Percentiles rank a stretch among this genome's conserved stretches.
Evolutionary conservation across 2,797 vertebrate genomes (phyloP).

Genomic region (Prunella strophiata): DNA sequence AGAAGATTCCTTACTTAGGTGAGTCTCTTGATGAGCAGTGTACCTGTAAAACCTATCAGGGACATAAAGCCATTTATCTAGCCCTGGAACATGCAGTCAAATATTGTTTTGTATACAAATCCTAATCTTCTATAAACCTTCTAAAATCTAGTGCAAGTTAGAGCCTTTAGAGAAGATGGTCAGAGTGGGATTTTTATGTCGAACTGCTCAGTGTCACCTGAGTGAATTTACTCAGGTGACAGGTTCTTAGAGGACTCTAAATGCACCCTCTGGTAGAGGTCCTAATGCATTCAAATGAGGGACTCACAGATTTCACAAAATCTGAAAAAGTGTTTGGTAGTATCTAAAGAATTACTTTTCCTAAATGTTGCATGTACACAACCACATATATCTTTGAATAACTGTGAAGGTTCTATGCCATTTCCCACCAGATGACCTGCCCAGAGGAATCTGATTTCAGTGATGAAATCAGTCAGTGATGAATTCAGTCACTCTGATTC

Average conservation of each 20-base stretch:
- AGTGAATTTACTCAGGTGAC: background rate
- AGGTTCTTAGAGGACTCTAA: background rate
- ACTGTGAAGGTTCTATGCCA: background rate
- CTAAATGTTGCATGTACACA: background rate
- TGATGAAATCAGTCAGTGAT: background rate
- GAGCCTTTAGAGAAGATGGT: background rate
- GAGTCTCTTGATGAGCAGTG: background rate
- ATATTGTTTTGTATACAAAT: background rate
- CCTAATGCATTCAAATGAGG: background rate
- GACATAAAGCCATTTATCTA: background rate
- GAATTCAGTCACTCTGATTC: background rate
- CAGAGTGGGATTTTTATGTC: background rate
- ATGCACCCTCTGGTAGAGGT: background rate
- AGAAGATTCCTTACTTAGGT: background rate
- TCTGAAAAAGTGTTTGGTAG: background rate
- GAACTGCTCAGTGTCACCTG: background rate
- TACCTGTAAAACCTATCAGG: background rate
- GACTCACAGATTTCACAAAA: background rate
- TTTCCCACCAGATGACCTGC: background rate
- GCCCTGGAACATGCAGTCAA: background rate
- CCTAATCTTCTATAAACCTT: background rate
- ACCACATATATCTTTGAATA: background rate
- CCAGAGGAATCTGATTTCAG: background rate
- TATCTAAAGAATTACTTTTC: background rate
- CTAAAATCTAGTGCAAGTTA: background rate